Percentiles rank a stretch among this genome's conserved stretches.
Evolutionary conservation across 2,888 invertebrate genomes (phyloP).

Genomic region (Agonopterix arenella): DNA sequence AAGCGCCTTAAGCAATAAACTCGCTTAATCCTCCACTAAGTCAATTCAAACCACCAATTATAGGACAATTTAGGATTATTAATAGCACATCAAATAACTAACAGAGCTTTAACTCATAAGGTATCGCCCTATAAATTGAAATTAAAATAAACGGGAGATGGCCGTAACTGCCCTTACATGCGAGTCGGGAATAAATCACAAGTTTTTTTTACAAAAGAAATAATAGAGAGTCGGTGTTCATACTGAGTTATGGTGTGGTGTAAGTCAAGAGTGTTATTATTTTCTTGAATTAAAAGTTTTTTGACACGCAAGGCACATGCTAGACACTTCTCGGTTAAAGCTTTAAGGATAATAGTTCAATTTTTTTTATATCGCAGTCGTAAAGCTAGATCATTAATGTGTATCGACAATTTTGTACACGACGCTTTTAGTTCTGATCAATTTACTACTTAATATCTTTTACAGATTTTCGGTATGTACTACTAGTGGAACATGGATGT

Average conservation of each 20-base stretch:
- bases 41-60: slow-evolving; percentile 26
- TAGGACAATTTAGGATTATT: slow-evolving; percentile 41
- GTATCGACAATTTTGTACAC: too few relatives aligned
- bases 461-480: too few relatives aligned
- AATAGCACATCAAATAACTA: slow-evolving; percentile 51
- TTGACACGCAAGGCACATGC: too few relatives aligned
- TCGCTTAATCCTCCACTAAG: slow-evolving; percentile 3
- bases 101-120: slow-evolving; percentile 31
- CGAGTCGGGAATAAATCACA: slow-evolving; percentile 60
- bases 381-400: too few relatives aligned
- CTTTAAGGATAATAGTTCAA: too few relatives aligned
- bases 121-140: slow-evolving; percentile 68
- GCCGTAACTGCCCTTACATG: slow-evolving; percentile 52
- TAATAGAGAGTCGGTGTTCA: slow-evolving; percentile 48
- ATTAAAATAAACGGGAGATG: slow-evolving; percentile 62
- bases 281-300: too few relatives aligned
- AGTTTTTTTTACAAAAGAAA: slow-evolving; percentile 56
- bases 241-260: slow-evolving; percentile 31
- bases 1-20: slow-evolving; percentile 4
- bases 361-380: too few relatives aligned
- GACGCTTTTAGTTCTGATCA: too few relatives aligned
- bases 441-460: too few relatives aligned
- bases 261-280: slow-evolving; percentile 18
- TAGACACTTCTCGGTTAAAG: too few relatives aligned
- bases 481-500: too few relatives aligned